Conservation (phyloP, 53 echinoderm and acorn worm species). For the Crossaster papposus region DNA sequence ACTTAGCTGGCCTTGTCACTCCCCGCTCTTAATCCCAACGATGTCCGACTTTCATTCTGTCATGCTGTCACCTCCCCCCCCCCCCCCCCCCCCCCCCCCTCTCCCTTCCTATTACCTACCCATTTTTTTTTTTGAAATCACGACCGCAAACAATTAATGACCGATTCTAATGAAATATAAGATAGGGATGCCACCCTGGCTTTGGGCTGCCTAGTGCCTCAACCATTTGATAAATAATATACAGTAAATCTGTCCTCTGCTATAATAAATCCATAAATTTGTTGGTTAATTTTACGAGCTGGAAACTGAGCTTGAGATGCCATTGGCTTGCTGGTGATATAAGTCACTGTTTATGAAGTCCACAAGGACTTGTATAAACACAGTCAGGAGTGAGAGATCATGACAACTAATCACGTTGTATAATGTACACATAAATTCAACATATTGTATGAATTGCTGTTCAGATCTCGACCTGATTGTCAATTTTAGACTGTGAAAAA, state of each 20-base stretch:
- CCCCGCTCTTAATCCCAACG: neutral
- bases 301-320: neutral
- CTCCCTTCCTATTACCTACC: neutral
- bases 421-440: conserved; percentile 7
- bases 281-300: conserved; percentile 34
- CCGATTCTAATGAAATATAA: conserved; percentile 46
- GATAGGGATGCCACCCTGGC: neutral
- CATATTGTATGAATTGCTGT: neutral
- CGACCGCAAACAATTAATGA: conserved; percentile 29
- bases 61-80: neutral
- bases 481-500: neutral
- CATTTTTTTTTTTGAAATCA: too few relatives aligned
- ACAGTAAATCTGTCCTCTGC: conserved; percentile 40
- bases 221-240: neutral
- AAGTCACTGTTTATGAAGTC: conserved; percentile 29
- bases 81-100: too few relatives aligned
- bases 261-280: conserved; percentile 47
- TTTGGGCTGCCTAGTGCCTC: neutral
- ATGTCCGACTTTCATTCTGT: conserved; percentile 23
- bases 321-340: conserved; percentile 4
- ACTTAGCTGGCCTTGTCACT: neutral
- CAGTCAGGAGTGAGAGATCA: neutral
- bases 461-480: neutral
- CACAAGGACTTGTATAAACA: conserved; percentile 4
- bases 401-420: conserved; percentile 27